Conservation (phyloP, 37 sponge, comb jelly and placozoan genomes). For the Spongilla lacustris region DNA sequence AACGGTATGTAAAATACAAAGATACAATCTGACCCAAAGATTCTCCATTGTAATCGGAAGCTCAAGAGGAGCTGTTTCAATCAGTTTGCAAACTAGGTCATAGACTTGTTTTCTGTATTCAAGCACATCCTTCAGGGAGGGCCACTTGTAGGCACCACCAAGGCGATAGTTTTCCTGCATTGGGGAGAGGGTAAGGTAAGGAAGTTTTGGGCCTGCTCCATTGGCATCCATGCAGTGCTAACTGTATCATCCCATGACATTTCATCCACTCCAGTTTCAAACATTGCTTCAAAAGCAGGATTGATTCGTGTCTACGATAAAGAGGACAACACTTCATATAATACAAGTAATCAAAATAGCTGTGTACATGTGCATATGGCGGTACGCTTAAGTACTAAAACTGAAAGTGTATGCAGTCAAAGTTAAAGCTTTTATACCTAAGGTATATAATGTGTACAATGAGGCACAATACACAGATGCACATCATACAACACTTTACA, state of each 20-base stretch:
- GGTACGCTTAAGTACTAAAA: too few relatives aligned
- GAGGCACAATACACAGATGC: too few relatives aligned
- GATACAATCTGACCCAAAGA: constrained; percentile 60
- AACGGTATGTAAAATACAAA: too few relatives aligned
- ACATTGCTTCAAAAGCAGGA: constrained; percentile 53
- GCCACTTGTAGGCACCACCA: constrained; percentile 80
- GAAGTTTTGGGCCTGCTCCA: neutral
- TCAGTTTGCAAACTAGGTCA: constrained; percentile 51
- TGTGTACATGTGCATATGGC: neutral
- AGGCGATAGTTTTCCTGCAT: constrained; percentile 77
- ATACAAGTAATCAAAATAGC: too few relatives aligned
- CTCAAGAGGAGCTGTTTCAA: constrained; percentile 58
- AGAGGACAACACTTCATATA: neutral
- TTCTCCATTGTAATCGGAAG: constrained; percentile 67
- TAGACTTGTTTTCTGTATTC: constrained; percentile 64
- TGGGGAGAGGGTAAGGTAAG: neutral
- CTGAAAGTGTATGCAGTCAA: too few relatives aligned
- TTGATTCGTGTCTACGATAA: constrained; percentile 69
- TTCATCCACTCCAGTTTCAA: constrained; percentile 91
- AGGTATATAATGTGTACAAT: too few relatives aligned
- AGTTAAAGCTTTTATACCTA: too few relatives aligned
- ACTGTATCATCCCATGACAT: constrained; percentile 90
- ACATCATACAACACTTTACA: too few relatives aligned
- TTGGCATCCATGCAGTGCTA: neutral
- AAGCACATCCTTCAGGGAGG: constrained; percentile 43